Base-by-base conservation (phyloP, 1,140 invertebrate species). In the Arctopsyche grandis region DNA sequence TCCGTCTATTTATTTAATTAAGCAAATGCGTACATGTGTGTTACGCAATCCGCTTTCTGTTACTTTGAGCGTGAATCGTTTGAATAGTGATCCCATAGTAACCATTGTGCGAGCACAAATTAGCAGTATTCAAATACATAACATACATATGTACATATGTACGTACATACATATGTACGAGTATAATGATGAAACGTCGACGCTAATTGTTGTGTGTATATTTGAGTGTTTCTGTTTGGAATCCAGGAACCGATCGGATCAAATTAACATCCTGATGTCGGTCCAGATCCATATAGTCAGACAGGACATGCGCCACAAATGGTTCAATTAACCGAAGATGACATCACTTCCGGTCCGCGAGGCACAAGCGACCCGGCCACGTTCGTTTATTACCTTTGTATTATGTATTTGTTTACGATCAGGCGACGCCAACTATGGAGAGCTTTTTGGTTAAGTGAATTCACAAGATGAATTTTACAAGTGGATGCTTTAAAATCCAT, bases 241-340 rank as follows among this genome's bases (percentile, higher is more conserved):
- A 38, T 38, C 29, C 29, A 38, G 29, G 29, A 38, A 38, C 29
- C 29, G 29, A 38, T 38, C 29, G 29, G 29, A 4, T 38, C 29
- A 38, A 38, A 38, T 38, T 38, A 38, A 38, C 29, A 38, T 38
- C 29, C 29, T 38, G 29, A 38, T 5, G 5, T 0, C 19, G 69
- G 21, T 43, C 69, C 21, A 44, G 69, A 46, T 16, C 44, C 12
- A 29, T 66, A 21, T 44, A 46, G 43, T 58, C 19, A 75, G 10
- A 58, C 74, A 76, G 74, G 74, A 76, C 74, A 76, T 76, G 74
- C 56, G 74, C 56, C 52, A 29, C 29, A 76, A 76, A 56, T 63
- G 74, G 22, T 63, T 76, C 74, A 76, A 76, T 76, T 76, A 76
- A 52, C 22, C n/a, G 26, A 63, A 14, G 16, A 76, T 76, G 52